These are phyloP conservation scores for Eidolon helvum DNA, from an alignment of 2,113 vertebrate species.

Conservation along the genomic window DNA sequence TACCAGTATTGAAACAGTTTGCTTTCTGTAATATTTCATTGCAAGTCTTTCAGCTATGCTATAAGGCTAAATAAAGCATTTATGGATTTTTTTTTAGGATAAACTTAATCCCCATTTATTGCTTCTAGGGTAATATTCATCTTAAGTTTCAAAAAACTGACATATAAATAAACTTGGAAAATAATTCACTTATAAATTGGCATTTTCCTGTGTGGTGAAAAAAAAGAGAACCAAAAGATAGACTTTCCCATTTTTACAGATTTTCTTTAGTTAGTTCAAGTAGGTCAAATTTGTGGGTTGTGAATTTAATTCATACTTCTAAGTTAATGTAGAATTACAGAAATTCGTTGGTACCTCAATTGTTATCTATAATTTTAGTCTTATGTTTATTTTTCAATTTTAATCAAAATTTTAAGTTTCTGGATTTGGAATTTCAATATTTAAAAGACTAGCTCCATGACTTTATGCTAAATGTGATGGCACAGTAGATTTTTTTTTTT, in stretches of 20 bases:
- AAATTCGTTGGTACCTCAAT: background rate
- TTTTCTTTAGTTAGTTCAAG: background rate
- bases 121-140: slow-evolving; percentile 25
- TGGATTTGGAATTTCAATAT: background rate
- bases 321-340: background rate
- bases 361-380: background rate
- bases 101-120: background rate
- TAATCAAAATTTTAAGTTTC: background rate
- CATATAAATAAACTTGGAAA: slow-evolving; percentile 32
- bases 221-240: background rate
- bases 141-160: background rate
- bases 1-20: slow-evolving; percentile 9
- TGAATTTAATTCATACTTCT: slow-evolving; percentile 19
- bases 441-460: background rate
- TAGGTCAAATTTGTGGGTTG: background rate
- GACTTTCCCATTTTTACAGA: background rate
- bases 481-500: background rate
- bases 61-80: background rate
- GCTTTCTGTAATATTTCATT: slow-evolving; percentile 36
- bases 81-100: slow-evolving; percentile 18
- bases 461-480: slow-evolving; percentile 12
- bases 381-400: background rate
- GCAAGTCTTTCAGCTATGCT: slow-evolving; percentile 15
- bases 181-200: background rate
- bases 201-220: background rate